Evolutionary conservation across 35 echinoderm and acorn worm genomes (phyloP).

Genomic region (Holothuria glaberrima): DNA sequence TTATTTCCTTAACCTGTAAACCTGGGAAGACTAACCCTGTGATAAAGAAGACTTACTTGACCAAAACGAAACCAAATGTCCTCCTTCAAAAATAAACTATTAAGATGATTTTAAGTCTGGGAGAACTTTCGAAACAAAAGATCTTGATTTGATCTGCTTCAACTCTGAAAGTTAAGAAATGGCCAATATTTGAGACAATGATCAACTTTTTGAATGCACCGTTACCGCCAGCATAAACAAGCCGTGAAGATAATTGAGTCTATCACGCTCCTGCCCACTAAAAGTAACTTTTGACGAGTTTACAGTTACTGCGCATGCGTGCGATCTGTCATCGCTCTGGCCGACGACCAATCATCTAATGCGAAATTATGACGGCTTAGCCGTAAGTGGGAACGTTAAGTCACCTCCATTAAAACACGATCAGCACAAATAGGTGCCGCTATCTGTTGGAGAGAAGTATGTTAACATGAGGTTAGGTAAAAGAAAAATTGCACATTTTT

Average conservation of each 20-base stretch:
- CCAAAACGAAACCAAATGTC: too few relatives aligned
- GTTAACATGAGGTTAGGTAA: not conserved
- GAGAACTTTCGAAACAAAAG: too few relatives aligned
- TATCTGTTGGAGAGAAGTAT: not conserved
- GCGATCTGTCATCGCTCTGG: constrained; percentile 33
- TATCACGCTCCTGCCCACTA: not conserved
- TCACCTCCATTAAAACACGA: constrained; percentile 26
- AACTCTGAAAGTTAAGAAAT: too few relatives aligned
- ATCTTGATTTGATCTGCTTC: too few relatives aligned
- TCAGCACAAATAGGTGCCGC: constrained; percentile 10
- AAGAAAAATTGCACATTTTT: constrained; percentile 13
- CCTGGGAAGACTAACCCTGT: too few relatives aligned
- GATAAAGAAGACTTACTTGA: too few relatives aligned
- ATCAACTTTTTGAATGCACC: not conserved
- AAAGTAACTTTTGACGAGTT: constrained; percentile 31
- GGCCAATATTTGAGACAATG: too few relatives aligned
- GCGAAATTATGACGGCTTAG: constrained; percentile 10
- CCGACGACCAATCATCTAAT: constrained; percentile 38
- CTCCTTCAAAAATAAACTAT: too few relatives aligned
- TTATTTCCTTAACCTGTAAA: too few relatives aligned
- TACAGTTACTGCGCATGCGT: constrained; percentile 22
- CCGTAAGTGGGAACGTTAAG: constrained; percentile 48
- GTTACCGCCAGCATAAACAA: constrained; percentile 42
- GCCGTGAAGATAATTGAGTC: constrained; percentile 35
- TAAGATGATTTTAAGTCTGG: too few relatives aligned